Base-by-base conservation (phyloP, 2,888 invertebrate species). In the Tenthredo amoena region DNA sequence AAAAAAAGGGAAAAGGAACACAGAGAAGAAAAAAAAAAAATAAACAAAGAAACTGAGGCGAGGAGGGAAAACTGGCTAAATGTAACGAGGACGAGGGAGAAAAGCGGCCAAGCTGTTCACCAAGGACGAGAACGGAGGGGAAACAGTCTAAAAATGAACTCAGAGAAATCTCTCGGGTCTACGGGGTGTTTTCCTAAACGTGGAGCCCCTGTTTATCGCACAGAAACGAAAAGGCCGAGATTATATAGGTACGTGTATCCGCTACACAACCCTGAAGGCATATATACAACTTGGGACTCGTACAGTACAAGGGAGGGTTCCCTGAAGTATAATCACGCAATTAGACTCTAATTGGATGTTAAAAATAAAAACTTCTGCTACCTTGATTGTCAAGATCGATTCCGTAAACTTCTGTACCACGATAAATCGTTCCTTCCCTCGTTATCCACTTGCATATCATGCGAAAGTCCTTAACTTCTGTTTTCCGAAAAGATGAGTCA, bases 271-370 rank as follows among this genome's bases (percentile, higher is more conserved):
- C 31, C 65, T 15, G 65, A 10, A 65, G 31, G 31, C 31, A 65
- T 10, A 31, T 65, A 65, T 62, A n/a, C n/a, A 65, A 65, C 31
- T 65, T 12, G 65, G 2, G 34, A 31, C 34, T 18, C 68, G 68
- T 34, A 26, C 68, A 55, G 55, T 15, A 34, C 12, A 34, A 4
- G 9, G 26, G 18, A 34, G 5, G 68, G 31, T 68, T 68, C 68
- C 68, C 68, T 26, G 10, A 15, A 34, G 68, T 34, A 68, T 68
- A 34, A 68, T 68, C 34, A 68, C 18, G 68, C 68, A 68, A 68
- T 68, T 68, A 34, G 34, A 68, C 68, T 15, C 68, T 34, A 68
- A 68, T 68, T 68, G 31, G 68, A 34, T 18, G 68, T 68, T 68
- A 26, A 34, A 34, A 68, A 68, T 68, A 68, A 34, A 68, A 68